Conservation (phyloP, 2,113 vertebrate species). For the Guaruba guarouba region DNA sequence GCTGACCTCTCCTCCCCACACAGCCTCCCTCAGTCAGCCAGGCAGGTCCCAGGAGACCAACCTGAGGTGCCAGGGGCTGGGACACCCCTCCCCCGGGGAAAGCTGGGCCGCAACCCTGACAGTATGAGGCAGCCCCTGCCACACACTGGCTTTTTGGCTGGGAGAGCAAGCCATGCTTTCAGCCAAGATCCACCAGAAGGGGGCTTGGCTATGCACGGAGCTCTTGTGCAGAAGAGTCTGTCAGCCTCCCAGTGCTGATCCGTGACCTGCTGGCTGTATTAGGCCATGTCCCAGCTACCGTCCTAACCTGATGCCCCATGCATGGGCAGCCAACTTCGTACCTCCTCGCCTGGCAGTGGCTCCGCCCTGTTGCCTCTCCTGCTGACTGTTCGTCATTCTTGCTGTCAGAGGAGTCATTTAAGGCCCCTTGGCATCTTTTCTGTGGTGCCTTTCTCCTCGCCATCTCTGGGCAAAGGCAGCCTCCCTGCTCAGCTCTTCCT, state of each 20-base stretch:
- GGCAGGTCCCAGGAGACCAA: too few species aligned
- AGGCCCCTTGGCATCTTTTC: accelerated
- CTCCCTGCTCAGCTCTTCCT: not conserved
- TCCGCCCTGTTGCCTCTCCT: not conserved
- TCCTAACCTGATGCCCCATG: not conserved
- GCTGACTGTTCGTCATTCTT: not conserved
- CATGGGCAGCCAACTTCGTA: not conserved
- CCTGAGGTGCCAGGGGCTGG: too few species aligned
- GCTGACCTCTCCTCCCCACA: too few species aligned
- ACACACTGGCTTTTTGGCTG: too few species aligned
- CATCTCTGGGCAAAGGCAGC: not conserved
- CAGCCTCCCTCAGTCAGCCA: too few species aligned
- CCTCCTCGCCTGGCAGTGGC: accelerated
- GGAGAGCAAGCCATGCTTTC: not conserved
- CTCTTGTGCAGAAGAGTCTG: not conserved
- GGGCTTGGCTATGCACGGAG: not conserved
- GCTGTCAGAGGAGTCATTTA: not conserved
- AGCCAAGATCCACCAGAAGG: not conserved
- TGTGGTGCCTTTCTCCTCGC: not conserved
- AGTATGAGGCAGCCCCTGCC: too few species aligned
- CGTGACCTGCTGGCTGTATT: not conserved
- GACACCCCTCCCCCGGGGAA: not conserved
- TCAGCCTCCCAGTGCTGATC: not conserved
- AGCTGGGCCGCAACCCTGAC: too few species aligned
- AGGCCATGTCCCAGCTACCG: not conserved